Percentiles rank a stretch among this genome's conserved stretches.
Evolutionary conservation across 2,797 vertebrate species (phyloP).

Genomic region (Graptemys geographica): DNA sequence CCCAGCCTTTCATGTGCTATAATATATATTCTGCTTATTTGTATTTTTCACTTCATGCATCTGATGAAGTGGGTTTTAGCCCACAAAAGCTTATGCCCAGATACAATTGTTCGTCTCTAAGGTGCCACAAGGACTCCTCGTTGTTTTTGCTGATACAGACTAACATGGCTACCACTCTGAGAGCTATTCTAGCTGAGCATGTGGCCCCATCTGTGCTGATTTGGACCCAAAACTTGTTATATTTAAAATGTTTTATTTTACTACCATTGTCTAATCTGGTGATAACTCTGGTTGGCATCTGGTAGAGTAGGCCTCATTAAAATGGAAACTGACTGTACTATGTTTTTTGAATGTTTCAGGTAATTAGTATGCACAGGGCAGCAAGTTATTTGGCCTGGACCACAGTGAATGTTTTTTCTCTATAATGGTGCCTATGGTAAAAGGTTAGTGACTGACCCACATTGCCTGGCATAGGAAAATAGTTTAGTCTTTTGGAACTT

Average conservation of each 20-base stretch:
- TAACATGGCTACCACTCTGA: too few relatives aligned
- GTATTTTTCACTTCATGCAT: too few relatives aligned
- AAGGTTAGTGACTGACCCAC: background rate
- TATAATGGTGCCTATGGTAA: background rate
- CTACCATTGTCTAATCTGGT: background rate
- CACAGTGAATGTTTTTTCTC: background rate
- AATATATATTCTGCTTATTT: too few relatives aligned
- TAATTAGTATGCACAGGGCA: background rate
- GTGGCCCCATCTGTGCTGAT: background rate
- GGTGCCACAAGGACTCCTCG: too few relatives aligned
- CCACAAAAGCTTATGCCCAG: too few relatives aligned
- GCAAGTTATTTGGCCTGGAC: background rate
- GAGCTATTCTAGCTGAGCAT: background rate
- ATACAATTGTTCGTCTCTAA: too few relatives aligned
- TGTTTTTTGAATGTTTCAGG: background rate
- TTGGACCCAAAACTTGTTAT: background rate
- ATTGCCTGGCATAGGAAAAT: background rate
- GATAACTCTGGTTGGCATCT: background rate
- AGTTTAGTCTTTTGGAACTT: background rate
- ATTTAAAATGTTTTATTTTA: background rate
- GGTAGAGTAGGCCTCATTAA: background rate
- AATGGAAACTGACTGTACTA: background rate
- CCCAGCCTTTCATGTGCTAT: too few relatives aligned
- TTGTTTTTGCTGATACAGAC: too few relatives aligned
- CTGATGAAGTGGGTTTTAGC: too few relatives aligned